A percentile compares a stretch with the other conserved stretches of the same genome.
Conservation (phyloP, 2,113 vertebrate species). For the Gallinago media region DNA sequence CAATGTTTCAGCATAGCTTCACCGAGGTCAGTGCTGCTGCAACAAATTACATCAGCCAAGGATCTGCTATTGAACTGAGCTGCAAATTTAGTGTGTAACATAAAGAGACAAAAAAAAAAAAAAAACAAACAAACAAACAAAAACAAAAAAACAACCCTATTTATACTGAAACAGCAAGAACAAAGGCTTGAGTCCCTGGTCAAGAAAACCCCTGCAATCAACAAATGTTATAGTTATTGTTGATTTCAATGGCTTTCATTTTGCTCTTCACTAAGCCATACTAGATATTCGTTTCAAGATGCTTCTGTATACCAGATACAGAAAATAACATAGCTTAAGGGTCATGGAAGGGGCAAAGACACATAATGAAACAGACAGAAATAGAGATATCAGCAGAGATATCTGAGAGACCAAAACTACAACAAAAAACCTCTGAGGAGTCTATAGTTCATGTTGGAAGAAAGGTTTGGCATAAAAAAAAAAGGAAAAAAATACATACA, state of each 20-base stretch:
- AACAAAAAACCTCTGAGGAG: background rate
- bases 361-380: background rate
- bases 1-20: constrained; percentile 1
- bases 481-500: background rate
- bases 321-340: background rate
- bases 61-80: background rate
- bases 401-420: background rate
- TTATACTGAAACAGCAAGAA: background rate
- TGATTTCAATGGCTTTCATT: background rate
- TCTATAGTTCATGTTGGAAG: background rate
- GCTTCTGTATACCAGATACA: background rate
- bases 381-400: background rate
- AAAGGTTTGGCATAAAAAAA: background rate
- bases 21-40: background rate
- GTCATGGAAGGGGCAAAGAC: background rate
- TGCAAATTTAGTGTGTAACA: background rate
- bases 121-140: no score
- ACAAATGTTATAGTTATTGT: background rate
- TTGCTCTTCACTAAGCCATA: background rate
- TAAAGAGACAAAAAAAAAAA: background rate
- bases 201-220: background rate
- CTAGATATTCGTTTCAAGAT: background rate
- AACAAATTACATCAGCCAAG: background rate
- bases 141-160: background rate
- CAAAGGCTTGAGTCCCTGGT: background rate